These are phyloP conservation scores for Neoscelio sp. DNA, from an alignment of 2,888 invertebrate genomes.

Conservation along the genomic window DNA sequence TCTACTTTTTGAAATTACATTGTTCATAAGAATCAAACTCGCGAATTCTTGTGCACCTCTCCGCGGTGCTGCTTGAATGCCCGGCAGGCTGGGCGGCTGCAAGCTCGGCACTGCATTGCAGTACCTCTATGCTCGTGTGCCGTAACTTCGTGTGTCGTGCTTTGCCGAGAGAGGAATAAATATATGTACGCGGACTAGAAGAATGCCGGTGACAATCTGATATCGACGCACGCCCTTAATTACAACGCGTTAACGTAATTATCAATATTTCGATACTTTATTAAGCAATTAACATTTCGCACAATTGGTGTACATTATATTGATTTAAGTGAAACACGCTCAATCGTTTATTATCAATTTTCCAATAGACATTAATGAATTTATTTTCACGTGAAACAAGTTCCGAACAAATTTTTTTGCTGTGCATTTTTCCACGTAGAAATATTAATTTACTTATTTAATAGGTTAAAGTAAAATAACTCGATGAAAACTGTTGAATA, in stretches of 20 bases:
- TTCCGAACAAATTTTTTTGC: too few relatives aligned
- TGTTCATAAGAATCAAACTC: conserved; percentile 42
- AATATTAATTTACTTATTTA: too few relatives aligned
- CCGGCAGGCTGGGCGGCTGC: conserved; percentile 75
- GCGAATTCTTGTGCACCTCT: conserved; percentile 58
- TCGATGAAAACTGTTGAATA: too few relatives aligned
- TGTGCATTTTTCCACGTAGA: too few relatives aligned
- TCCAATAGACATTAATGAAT: too few relatives aligned
- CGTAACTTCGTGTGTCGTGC: conserved; percentile 62
- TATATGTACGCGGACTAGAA: conserved; percentile 25
- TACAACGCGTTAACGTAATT: conserved; percentile 22
- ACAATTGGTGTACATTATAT: not conserved
- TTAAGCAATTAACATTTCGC: conserved; percentile 1
- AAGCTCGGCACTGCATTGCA: conserved; percentile 80
- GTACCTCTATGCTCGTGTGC: conserved; percentile 70
- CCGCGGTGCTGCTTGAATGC: conserved; percentile 75
- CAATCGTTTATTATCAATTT: not conserved
- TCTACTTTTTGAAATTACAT: too few relatives aligned
- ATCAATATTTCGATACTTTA: conserved; percentile 22
- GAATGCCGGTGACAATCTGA: conserved; percentile 44
- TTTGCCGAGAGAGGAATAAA: conserved; percentile 54
- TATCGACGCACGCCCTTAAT: conserved; percentile 33
- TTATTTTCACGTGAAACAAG: too few relatives aligned
- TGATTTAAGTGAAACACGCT: not conserved
- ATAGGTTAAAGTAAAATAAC: too few relatives aligned